Conservation (phyloP, 1,140 invertebrate genomes). For the Aphelenchoides avenae region DNA sequence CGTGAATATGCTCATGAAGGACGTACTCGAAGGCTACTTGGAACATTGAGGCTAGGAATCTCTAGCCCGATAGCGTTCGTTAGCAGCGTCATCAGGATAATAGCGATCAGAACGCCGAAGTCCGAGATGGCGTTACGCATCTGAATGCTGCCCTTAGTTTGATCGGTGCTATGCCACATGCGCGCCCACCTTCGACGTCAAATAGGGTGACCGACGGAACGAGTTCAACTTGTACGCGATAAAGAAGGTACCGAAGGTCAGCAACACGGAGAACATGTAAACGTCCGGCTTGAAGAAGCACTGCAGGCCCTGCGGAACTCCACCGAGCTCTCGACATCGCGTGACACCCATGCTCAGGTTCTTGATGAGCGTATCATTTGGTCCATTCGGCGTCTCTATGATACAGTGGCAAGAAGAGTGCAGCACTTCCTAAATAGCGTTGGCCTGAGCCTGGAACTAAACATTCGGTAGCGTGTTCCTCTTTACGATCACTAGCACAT, state of each 20-base stretch:
- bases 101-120: constrained; percentile 64
- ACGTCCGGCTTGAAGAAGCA: constrained; percentile 71
- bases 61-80: constrained; percentile 58
- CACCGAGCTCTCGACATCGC: constrained; percentile 33
- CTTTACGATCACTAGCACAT: neutral
- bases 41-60: constrained; percentile 62
- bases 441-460: neutral
- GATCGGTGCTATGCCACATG: no score
- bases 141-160: no score
- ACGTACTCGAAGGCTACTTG: constrained; percentile 63
- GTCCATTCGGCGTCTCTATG: constrained; percentile 22
- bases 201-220: constrained; percentile 90
- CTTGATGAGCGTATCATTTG: no score
- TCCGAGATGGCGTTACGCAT: constrained; percentile 61
- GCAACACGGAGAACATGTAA: constrained; percentile 87
- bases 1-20: no score
- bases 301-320: constrained; percentile 25
- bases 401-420: constrained; percentile 28
- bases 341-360: constrained; percentile 24
- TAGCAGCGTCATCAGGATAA: constrained; percentile 60
- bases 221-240: constrained; percentile 82
- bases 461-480: neutral
- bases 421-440: constrained; percentile 24
- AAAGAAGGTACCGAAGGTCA: constrained; percentile 87
- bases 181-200: constrained; percentile 84